Evolutionary conservation across 1,140 invertebrate genomes (phyloP), one percentile per base, ranked within the genome.

Genomic region (Drosophila elegans): DNA sequence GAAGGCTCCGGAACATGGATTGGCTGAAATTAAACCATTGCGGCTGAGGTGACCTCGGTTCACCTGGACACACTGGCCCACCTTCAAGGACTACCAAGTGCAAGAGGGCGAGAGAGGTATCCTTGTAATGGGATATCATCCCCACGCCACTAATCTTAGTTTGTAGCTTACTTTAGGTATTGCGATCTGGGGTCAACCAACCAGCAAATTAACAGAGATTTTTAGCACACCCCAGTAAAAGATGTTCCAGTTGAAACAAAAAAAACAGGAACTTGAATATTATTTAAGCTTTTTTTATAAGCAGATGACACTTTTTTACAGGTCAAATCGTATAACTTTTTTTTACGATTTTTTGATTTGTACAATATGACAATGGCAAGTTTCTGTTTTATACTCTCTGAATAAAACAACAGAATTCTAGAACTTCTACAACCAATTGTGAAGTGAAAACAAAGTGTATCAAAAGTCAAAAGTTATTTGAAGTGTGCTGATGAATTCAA

Each of bases 1-100:
- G 29, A 79, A 84, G 21, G 91, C 93, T 32, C 93, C 93, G 55
- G 92, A 93, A 75, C 92, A 93, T 59, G 94, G 94, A 1, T 74
- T 92, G 53, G 92, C 93, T 36, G 91, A 93, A 62, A 81, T 94
- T 4, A 82, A 93, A 39, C 66, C 91, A 29, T 67, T 94, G 0
- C 92, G 90, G 59, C 76, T 94, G 27, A 92, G 86, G 66, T 91
- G 76, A 85, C 79, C 64, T n/a, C 52, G 27, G 21, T 41, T 7
- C 16, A 16, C 4, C 12, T n/a, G 7, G 46, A 49, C 27, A 32
- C n/a, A 5, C 29, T 11, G 44, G 21, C 16, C 25, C 12, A 38
- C n/a, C 41, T 29, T 9, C 4, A 10, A 56, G 51, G 48, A 63
- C 53, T 63, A 59, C 36, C 54, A 56, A 66, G 77, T 80, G 78